These are phyloP conservation scores for Brenthis ino DNA, from an alignment of 2,888 invertebrate genomes.

Conservation along the genomic window DNA sequence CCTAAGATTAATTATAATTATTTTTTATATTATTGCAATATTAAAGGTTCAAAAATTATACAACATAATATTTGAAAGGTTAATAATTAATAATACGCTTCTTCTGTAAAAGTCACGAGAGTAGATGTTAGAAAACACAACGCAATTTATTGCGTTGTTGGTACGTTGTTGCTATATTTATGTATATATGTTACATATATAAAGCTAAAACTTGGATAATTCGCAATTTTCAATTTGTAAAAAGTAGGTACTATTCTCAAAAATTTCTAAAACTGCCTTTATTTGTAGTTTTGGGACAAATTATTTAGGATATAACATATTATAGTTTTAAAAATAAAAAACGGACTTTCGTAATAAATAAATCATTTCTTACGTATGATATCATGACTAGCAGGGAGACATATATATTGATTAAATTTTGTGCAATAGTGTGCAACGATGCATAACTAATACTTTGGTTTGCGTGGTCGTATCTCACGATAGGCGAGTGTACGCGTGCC, in stretches of 20 bases:
- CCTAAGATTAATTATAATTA: background rate
- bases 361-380: background rate
- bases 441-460: constrained; percentile 31
- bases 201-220: too few species aligned
- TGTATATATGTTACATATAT: too few species aligned
- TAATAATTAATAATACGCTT: constrained; percentile 10
- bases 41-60: constrained; percentile 1
- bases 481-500: constrained; percentile 33
- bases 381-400: background rate
- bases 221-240: too few species aligned
- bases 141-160: too few species aligned
- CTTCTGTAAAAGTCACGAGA: constrained; percentile 26
- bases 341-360: background rate
- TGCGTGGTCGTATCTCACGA: constrained; percentile 38
- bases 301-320: too few species aligned
- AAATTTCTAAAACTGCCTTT: too few species aligned
- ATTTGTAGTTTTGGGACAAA: too few species aligned
- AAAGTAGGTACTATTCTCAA: too few species aligned
- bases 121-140: background rate
- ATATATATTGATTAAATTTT: constrained; percentile 18
- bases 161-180: too few species aligned
- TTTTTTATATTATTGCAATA: background rate
- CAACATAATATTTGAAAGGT: constrained; percentile 6
- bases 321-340: too few species aligned
- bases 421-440: constrained; percentile 20